phyloP scores from a whole-genome alignment of 2,888 invertebrate genomes.

The Mystacides longicornis region DNA sequence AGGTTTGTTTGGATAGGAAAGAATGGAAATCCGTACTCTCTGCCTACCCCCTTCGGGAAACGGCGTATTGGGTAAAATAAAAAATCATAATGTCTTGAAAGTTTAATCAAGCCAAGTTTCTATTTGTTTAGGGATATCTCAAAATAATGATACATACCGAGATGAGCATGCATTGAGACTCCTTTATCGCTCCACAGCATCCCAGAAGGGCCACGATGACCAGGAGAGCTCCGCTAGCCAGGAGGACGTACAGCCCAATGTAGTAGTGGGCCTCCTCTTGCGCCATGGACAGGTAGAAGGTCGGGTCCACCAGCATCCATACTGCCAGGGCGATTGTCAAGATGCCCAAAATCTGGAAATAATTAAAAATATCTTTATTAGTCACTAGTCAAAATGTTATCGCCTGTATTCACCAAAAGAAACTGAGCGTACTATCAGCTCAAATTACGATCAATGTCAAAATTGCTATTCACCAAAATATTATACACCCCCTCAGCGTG shows the following conservation, averaged over 20 bases:
- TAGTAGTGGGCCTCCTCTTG: slow-evolving; percentile 56
- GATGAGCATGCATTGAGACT: slow-evolving; percentile 70
- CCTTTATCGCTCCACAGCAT: slow-evolving; percentile 73
- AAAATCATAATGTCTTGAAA: no score
- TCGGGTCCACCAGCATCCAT: slow-evolving; percentile 72
- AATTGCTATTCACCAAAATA: no score
- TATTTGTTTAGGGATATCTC: no score
- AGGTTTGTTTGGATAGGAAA: no score
- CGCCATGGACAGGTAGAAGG: slow-evolving; percentile 62
- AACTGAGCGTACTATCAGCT: no score
- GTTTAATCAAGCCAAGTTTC: no score
- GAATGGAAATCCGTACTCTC: no score
- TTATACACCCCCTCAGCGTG: no score
- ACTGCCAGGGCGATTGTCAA: slow-evolving; percentile 60
- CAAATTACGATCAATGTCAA: no score
- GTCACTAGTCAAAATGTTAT: neutral
- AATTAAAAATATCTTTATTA: neutral
- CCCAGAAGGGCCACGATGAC: slow-evolving; percentile 73
- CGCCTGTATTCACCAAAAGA: no score
- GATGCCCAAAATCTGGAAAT: slow-evolving; percentile 61
- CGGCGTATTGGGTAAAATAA: no score
- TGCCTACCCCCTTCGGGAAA: no score
- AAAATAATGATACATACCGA: slow-evolving; percentile 44
- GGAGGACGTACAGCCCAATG: slow-evolving; percentile 63
- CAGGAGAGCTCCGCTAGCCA: slow-evolving; percentile 64